Conservation (phyloP, 2,888 invertebrate genomes). For the Deroplatys truncata region DNA sequence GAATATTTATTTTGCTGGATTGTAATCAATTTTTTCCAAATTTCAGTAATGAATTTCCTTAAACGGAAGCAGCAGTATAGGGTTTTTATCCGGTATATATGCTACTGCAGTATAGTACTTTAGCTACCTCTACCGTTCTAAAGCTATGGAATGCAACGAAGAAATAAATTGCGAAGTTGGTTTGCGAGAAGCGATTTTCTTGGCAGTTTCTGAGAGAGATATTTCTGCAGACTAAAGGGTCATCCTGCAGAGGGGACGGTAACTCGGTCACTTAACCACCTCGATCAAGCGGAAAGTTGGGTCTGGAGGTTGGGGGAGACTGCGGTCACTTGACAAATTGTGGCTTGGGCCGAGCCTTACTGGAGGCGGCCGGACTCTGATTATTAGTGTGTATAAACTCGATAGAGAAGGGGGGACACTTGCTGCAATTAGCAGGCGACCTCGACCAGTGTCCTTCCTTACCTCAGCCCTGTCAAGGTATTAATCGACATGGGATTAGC, state of each 20-base stretch:
- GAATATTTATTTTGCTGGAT: too few species aligned
- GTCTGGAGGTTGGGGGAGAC: neutral
- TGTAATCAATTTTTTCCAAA: too few species aligned
- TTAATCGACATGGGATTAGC: neutral
- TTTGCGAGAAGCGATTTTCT: neutral
- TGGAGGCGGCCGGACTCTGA: neutral
- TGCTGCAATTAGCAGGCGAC: neutral
- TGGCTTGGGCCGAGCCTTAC: neutral
- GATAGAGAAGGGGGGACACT: neutral
- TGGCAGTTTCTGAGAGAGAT: neutral
- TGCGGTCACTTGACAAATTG: constrained; percentile 16
- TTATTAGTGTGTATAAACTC: constrained; percentile 8
- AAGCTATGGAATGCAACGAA: neutral
- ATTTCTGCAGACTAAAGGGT: neutral
- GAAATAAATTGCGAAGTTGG: neutral
- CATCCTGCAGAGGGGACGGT: neutral
- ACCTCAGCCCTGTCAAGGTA: neutral
- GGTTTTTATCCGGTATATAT: too few species aligned
- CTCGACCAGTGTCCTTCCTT: neutral
- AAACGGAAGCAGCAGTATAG: too few species aligned
- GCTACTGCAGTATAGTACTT: too few species aligned
- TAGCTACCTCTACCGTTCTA: too few species aligned
- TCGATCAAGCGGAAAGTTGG: constrained; percentile 2
- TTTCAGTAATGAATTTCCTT: too few species aligned
- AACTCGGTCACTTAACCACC: neutral